phyloP scores from a whole-genome alignment of 2,888 invertebrate species.

The Deroplatys truncata region DNA sequence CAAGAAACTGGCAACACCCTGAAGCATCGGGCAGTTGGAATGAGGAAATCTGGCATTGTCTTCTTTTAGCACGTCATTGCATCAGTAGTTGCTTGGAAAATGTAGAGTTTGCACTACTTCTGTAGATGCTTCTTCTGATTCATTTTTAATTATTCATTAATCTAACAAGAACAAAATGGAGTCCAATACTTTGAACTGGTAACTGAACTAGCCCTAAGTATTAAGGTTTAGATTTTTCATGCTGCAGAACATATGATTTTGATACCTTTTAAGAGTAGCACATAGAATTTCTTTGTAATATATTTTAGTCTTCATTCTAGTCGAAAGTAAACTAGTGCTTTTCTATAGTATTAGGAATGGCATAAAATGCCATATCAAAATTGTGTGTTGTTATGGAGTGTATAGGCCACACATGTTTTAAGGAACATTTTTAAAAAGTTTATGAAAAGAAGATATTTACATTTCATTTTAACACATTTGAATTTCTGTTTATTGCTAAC shows the following conservation, averaged over 20 bases:
- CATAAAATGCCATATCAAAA: not conserved
- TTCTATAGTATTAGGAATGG: not conserved
- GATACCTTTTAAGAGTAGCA: not conserved
- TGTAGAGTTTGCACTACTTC: not conserved
- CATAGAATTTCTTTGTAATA: not conserved
- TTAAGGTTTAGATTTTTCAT: not conserved
- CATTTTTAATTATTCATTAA: not conserved
- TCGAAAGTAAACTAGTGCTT: not conserved
- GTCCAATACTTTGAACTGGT: not conserved
- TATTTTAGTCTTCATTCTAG: not conserved
- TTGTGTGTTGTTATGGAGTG: not conserved
- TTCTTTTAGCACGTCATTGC: not conserved
- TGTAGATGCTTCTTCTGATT: not conserved
- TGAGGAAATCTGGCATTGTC: not conserved
- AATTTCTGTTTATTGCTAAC: not conserved
- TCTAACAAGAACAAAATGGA: not conserved
- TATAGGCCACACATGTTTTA: not conserved
- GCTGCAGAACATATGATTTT: not conserved
- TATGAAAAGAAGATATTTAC: not conserved
- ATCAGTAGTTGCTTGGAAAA: not conserved
- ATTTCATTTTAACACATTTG: not conserved
- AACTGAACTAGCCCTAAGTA: not conserved
- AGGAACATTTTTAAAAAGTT: not conserved
- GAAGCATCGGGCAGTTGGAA: not conserved
- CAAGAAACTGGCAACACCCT: constrained; percentile 4